phyloP scores from a whole-genome alignment of 2,888 invertebrate genomes.

The Scaptomyza reducta region DNA sequence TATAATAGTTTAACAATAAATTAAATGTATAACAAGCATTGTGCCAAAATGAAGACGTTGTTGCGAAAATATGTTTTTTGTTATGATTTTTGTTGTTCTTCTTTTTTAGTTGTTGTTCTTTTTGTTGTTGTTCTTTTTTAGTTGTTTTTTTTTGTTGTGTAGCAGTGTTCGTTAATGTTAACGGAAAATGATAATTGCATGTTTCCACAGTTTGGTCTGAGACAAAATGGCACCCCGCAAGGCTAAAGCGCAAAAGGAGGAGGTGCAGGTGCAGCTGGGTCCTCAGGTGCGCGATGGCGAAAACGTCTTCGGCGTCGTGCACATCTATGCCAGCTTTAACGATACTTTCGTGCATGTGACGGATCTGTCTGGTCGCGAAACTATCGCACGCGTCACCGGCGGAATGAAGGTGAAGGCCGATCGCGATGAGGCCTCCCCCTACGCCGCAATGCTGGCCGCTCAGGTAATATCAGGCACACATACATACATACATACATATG shows the following conservation, averaged over 20 bases:
- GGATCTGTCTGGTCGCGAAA: conserved; percentile 98
- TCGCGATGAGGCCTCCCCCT: conserved; percentile 99
- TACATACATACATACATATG: too few relatives aligned
- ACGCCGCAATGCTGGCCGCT: conserved; percentile 99
- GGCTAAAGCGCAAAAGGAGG: conserved; percentile 98
- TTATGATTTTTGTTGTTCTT: conserved; percentile 33
- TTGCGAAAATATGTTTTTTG: conserved; percentile 47
- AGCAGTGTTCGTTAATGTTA: conserved; percentile 13
- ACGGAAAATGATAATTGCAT: conserved; percentile 14
- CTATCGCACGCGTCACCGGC: conserved; percentile 97
- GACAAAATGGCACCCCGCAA: conserved; percentile 96
- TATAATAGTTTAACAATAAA: not conserved
- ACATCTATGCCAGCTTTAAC: conserved; percentile 99
- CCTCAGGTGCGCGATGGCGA: conserved; percentile 99
- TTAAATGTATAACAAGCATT: conserved; percentile 1
- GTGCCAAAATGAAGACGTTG: conserved; percentile 51
- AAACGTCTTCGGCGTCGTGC: conserved; percentile 99
- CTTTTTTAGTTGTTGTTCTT: too few relatives aligned
- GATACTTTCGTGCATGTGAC: conserved; percentile 99
- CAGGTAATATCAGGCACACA: too few relatives aligned
- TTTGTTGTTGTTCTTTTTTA: conserved; percentile 40
- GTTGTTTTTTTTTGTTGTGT: conserved; percentile 40
- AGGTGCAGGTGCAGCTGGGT: conserved; percentile 97
- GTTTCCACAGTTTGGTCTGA: conserved; percentile 30
- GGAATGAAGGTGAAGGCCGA: conserved; percentile 99